These are phyloP conservation scores for Microtus richardsoni DNA, from an alignment of 2,113 vertebrate species.

Conservation along the genomic window DNA sequence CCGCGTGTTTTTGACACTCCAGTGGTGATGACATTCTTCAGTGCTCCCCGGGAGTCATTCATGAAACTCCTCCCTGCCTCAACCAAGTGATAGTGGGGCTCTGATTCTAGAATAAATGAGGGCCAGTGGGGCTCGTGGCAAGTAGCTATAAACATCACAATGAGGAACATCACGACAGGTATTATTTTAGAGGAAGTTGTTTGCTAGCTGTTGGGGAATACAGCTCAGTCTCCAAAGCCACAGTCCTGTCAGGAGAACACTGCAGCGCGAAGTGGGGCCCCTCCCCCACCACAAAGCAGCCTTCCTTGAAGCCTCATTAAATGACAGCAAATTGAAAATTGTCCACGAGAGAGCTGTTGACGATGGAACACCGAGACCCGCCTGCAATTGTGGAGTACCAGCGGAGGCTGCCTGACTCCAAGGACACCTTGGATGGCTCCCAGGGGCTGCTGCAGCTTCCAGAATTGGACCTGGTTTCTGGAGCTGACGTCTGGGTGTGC, in stretches of 20 bases:
- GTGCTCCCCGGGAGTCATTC: neutral
- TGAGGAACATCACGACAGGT: neutral
- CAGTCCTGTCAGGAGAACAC: neutral
- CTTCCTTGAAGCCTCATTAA: constrained; percentile 55
- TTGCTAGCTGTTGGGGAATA: constrained; percentile 37
- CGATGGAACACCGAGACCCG: constrained; percentile 7
- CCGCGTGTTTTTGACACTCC: constrained; percentile 34
- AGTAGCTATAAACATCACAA: constrained; percentile 21
- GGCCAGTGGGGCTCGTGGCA: neutral
- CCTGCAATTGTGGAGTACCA: neutral
- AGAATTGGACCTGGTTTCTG: constrained; percentile 7
- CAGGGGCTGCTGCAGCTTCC: constrained; percentile 34
- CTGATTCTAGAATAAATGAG: constrained; percentile 49
- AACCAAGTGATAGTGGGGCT: neutral
- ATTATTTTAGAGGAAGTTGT: constrained; percentile 44
- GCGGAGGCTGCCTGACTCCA: constrained; percentile 32
- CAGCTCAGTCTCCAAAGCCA: neutral
- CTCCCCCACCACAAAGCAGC: neutral
- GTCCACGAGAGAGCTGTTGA: constrained; percentile 36
- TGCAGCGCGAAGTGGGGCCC: neutral
- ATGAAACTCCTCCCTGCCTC: neutral
- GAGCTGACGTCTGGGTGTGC: constrained; percentile 64
- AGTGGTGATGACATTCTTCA: constrained; percentile 12
- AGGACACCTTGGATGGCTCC: constrained; percentile 59
- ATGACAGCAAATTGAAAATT: constrained; percentile 64